phyloP scores from a whole-genome alignment of 2,888 invertebrate species.

The Hydraecia micacea region DNA sequence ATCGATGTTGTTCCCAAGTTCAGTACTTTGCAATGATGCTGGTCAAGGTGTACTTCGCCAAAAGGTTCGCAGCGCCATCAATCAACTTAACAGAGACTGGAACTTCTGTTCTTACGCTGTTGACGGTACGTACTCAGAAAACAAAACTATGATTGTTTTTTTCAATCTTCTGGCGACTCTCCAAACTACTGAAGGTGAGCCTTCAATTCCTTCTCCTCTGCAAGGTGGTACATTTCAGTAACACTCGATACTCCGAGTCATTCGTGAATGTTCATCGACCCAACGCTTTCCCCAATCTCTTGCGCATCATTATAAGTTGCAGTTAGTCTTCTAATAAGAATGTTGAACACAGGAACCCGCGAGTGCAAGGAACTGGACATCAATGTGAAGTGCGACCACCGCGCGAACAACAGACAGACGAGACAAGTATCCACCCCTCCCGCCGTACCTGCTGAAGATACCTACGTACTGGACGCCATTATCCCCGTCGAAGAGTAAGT shows the following conservation, averaged over 20 bases:
- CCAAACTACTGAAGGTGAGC: too few species aligned
- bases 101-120: slow-evolving; percentile 98
- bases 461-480: slow-evolving; percentile 95
- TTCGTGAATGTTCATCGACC: neutral
- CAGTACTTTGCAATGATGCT: slow-evolving; percentile 98
- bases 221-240: neutral
- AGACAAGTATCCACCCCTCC: slow-evolving; percentile 90
- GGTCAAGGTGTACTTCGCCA: slow-evolving; percentile 97
- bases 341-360: slow-evolving; percentile 89
- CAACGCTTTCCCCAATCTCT: neutral
- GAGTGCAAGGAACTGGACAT: slow-evolving; percentile 97
- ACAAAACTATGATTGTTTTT: too few species aligned
- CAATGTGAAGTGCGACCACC: slow-evolving; percentile 97
- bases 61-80: slow-evolving; percentile 96
- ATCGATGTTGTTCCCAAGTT: slow-evolving; percentile 98
- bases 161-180: neutral
- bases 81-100: slow-evolving; percentile 98
- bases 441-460: slow-evolving; percentile 93
- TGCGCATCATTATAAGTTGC: neutral
- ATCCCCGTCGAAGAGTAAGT: slow-evolving; percentile 97
- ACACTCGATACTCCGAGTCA: neutral
- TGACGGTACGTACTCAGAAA: slow-evolving; percentile 93
- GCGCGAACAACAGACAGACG: slow-evolving; percentile 91
- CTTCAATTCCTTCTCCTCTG: neutral
- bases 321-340: neutral